Base-by-base conservation (phyloP, 2,888 invertebrate genomes). In the Tiphia femorata region DNA sequence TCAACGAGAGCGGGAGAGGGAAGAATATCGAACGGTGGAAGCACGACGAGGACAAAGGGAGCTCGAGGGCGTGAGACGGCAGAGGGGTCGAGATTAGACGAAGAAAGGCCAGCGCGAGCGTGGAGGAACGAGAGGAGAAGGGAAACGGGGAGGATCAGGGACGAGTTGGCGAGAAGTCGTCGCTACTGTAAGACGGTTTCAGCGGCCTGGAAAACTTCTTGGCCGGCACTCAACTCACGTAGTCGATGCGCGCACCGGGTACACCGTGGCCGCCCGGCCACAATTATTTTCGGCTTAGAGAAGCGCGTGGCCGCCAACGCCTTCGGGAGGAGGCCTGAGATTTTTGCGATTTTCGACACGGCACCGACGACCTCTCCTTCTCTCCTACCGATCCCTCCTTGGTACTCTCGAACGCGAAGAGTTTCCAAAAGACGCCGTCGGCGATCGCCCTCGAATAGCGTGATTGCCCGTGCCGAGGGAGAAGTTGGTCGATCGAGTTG, bases 251-350 rank as follows among this genome's bases (percentile, higher is more conserved):
- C 23, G 33, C 42, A 35, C 12, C 38, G 38, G 54, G 40, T 30
- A 25, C 38, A 20, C 16, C 25, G 46, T 20, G 8, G 37, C 17
- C 23, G 29, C 46, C 33, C 30, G 64, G 64, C 69, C 70, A 73
- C 76, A 77, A 78, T 78, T 76, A 78, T 78, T 77, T 78, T 74
- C 72, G 76, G 76, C 75, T 77, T 75, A 66, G 72, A 70, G 65
- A 64, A 59, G 57, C 43, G 62, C 64, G 50, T 12, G n/a, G n/a
- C 8, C 25, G 25, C 8, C 25, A 8, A 25, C n/a, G n/a, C n/a
- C n/a, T n/a, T n/a, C n/a, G n/a, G n/a, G 12, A 33, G 1, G 25
- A 25, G 12, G 58, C 47, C 42, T 41, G 56, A 63, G 64, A 62
- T 65, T 72, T 70, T 66, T 68, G 70, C 65, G 58, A 67, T 41